Conservation (phyloP, 2,888 invertebrate genomes). For the Tipula unca region DNA sequence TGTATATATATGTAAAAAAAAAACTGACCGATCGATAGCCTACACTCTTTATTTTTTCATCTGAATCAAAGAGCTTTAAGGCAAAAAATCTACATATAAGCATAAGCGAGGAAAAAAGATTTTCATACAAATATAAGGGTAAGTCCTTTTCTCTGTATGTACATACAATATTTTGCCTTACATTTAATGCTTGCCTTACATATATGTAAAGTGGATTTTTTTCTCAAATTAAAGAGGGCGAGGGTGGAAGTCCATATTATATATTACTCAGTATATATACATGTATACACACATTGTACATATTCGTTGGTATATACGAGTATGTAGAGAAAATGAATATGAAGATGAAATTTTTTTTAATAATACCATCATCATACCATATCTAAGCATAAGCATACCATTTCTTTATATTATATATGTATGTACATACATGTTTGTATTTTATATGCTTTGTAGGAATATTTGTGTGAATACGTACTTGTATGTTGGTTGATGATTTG, state of each 20-base stretch:
- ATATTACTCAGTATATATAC: neutral
- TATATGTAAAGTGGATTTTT: slow-evolving; percentile 3
- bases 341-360: slow-evolving; percentile 14
- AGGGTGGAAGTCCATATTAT: neutral
- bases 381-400: neutral
- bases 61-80: slow-evolving; percentile 14
- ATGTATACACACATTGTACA: neutral
- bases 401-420: neutral
- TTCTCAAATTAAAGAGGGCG: neutral
- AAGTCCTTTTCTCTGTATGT: slow-evolving; percentile 14
- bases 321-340: neutral
- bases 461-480: neutral
- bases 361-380: slow-evolving; percentile 14
- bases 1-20: too few species aligned
- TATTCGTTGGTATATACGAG: neutral
- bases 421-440: neutral
- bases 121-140: neutral
- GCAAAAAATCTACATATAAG: slow-evolving; percentile 8
- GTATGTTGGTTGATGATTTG: neutral
- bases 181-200: slow-evolving; percentile 14
- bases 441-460: neutral
- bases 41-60: slow-evolving; percentile 8
- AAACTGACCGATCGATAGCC: slow-evolving; percentile 2
- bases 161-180: neutral
- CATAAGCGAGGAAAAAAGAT: neutral